Conservation (phyloP, 2,888 invertebrate species). For the Megaustenia siamemsis region DNA sequence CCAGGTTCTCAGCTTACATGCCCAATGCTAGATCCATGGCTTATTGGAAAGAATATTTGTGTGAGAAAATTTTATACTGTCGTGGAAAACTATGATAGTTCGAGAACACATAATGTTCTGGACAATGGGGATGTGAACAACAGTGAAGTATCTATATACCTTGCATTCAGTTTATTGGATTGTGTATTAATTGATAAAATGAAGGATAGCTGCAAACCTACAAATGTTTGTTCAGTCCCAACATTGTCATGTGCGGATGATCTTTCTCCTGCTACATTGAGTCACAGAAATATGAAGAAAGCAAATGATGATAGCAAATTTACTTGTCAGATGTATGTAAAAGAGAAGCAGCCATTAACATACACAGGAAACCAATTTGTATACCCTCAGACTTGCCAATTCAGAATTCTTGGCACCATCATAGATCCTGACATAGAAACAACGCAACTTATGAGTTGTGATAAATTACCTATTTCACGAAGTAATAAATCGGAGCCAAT, state of each 20-base stretch:
- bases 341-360: conserved; percentile 32
- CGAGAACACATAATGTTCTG: background rate
- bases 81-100: background rate
- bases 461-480: background rate
- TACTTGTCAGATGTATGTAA: background rate
- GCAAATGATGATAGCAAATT: background rate
- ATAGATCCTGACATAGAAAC: background rate
- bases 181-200: background rate
- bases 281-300: background rate
- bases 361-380: background rate
- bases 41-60: conserved; percentile 9
- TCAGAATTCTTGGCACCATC: conserved; percentile 6
- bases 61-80: conserved; percentile 29
- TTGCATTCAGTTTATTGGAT: conserved; percentile 28
- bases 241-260: background rate
- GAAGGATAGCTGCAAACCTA: background rate
- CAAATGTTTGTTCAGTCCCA: background rate
- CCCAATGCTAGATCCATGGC: conserved; percentile 22
- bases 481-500: background rate
- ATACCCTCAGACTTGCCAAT: background rate
- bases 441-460: background rate
- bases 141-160: background rate
- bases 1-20: background rate
- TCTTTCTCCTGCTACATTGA: background rate
- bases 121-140: background rate